Evolutionary conservation across 2,113 vertebrate genomes (phyloP).

Genomic region (Sinocyclocheilus rhinocerous): DNA sequence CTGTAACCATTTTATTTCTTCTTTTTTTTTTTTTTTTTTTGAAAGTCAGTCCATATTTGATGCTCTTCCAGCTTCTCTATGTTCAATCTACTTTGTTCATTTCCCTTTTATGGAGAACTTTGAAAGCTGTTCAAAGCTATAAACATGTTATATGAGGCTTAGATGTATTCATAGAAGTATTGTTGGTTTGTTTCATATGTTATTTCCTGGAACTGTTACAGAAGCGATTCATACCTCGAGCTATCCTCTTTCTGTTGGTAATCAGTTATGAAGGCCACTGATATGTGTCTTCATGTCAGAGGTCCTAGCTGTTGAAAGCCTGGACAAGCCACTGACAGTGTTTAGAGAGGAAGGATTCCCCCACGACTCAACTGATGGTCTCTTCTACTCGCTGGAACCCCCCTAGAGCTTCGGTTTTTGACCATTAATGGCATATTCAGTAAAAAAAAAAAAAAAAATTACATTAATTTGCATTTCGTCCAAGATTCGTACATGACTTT

Average conservation of each 20-base stretch:
- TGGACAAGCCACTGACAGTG: conserved; percentile 10
- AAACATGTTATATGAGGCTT: not conserved
- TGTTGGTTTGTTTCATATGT: conserved; percentile 15
- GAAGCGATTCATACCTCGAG: not conserved
- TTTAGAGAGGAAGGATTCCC: not conserved
- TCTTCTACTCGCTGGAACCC: not conserved
- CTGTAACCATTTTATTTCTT: not conserved
- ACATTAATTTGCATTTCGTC: too few species aligned
- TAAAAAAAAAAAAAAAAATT: not conserved
- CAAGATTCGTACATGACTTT: too few species aligned
- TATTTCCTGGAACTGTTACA: not conserved
- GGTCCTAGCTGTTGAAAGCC: not conserved
- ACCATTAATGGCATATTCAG: not conserved
- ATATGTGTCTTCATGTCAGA: conserved; percentile 2
- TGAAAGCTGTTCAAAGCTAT: not conserved
- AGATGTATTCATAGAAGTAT: not conserved
- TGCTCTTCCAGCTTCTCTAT: not conserved
- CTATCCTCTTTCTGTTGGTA: not conserved
- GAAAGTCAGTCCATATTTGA: not conserved
- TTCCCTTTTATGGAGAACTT: not conserved
- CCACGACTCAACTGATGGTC: not conserved
- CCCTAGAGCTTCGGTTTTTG: not conserved
- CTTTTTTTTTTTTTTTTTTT: not conserved
- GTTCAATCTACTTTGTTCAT: conserved; percentile 2
- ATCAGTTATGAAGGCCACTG: not conserved